Conservation (phyloP, 2,888 invertebrate species). For the Podotricha telesiphe region DNA sequence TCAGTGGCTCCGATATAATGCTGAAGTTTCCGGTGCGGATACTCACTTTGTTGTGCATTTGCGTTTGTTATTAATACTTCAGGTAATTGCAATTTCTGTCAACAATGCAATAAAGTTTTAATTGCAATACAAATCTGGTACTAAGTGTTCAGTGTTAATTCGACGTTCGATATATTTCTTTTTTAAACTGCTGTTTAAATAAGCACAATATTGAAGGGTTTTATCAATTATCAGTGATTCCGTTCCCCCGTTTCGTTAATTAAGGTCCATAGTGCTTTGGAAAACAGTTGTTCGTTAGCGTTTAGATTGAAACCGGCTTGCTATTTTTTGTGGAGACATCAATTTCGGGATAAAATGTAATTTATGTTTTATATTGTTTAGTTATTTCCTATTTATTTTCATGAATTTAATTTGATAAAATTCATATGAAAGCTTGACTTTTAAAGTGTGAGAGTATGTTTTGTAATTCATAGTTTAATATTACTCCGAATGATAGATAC, state of each 20-base stretch:
- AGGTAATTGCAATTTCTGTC: background rate
- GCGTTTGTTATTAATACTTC: constrained; percentile 7
- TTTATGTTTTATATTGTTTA: too few species aligned
- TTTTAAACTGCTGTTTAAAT: background rate
- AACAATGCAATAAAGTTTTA: background rate
- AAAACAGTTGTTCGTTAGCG: background rate
- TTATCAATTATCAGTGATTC: background rate
- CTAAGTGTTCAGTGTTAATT: background rate
- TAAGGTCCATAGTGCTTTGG: background rate
- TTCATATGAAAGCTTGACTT: too few species aligned
- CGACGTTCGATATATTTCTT: background rate
- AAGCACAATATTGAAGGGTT: too few species aligned
- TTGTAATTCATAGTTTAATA: too few species aligned
- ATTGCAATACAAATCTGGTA: background rate
- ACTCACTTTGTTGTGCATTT: background rate
- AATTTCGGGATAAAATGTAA: too few species aligned
- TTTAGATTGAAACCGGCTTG: background rate
- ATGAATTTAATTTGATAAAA: too few species aligned
- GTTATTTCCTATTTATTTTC: too few species aligned
- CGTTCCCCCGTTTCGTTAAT: background rate
- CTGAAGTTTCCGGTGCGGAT: background rate
- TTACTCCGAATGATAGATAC: too few species aligned
- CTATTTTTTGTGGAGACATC: background rate
- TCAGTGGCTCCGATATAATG: background rate
- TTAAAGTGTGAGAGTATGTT: too few species aligned